Percentiles rank a stretch among this genome's conserved stretches.
These are phyloP conservation scores for Vespertilio murinus DNA, from an alignment of 2,797 vertebrate species.

Conservation along the genomic window DNA sequence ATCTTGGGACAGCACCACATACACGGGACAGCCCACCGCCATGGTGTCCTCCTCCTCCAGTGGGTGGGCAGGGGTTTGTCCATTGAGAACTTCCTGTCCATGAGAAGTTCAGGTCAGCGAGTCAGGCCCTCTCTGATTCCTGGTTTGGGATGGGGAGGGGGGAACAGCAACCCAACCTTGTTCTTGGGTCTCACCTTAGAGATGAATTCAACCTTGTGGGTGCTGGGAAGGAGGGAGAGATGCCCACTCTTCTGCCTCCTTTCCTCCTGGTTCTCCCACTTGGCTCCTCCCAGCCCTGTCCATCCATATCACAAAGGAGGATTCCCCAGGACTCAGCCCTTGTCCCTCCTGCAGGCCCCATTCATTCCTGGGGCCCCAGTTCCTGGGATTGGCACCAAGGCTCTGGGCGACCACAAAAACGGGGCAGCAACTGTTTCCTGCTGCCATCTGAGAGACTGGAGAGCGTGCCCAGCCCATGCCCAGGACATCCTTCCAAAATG, in stretches of 20 bases:
- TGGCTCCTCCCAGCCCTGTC: not conserved
- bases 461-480: not conserved
- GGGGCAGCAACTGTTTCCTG: not conserved
- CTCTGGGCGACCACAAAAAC: not conserved
- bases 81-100: not conserved
- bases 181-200: not conserved
- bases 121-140: not conserved
- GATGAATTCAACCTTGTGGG: not conserved
- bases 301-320: not conserved
- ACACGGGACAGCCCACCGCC: not conserved
- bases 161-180: not conserved
- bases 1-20: not conserved
- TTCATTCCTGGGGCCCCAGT: not conserved
- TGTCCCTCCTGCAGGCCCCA: not conserved
- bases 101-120: not conserved
- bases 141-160: too few species aligned
- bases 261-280: not conserved
- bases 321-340: not conserved
- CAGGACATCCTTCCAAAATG: not conserved
- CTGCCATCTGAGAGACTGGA: not conserved
- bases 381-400: not conserved
- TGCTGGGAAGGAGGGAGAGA: not conserved
- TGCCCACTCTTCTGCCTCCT: not conserved
- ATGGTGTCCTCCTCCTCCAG: rapidly evolving
- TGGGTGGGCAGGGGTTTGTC: not conserved